A percentile compares a stretch with the other conserved stretches of the same genome.
phyloP scores from a whole-genome alignment of 2,113 vertebrate species.

The Leuciscus idus region DNA sequence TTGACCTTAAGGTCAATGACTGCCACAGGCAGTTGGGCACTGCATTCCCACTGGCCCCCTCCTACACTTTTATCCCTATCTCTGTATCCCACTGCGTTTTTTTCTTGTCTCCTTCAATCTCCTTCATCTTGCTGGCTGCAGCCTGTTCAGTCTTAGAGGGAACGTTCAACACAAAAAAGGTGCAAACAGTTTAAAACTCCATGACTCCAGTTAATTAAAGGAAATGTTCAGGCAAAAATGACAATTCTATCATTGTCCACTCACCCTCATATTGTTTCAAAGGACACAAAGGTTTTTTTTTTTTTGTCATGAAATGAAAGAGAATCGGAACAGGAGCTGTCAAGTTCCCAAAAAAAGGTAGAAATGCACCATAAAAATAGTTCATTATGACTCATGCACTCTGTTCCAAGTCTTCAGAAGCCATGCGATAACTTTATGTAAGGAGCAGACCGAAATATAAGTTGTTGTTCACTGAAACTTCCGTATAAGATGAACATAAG shows the following conservation, averaged over 20 bases:
- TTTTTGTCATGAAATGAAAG: background rate
- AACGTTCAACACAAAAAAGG: background rate
- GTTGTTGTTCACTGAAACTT: background rate
- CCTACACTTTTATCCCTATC: conserved; percentile 29
- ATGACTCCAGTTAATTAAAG: conserved; percentile 13
- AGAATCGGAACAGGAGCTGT: background rate
- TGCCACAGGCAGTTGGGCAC: conserved; percentile 61
- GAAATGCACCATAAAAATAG: background rate
- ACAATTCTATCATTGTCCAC: background rate
- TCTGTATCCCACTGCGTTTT: background rate
- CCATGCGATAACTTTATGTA: background rate
- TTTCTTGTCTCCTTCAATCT: conserved; percentile 23
- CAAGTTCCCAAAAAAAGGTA: background rate
- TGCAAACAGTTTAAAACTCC: background rate
- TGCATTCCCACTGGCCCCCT: conserved; percentile 41
- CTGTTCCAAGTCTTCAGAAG: background rate
- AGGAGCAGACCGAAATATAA: background rate
- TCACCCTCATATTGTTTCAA: background rate
- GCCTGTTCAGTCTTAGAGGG: conserved; percentile 2
- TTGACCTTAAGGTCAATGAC: conserved; percentile 72
- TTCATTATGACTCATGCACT: background rate
- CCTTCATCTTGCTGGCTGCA: background rate
- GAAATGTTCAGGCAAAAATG: background rate
- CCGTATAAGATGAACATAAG: background rate
- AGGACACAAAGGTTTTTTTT: background rate